These are phyloP conservation scores for Lasioglossum baleicum DNA, from an alignment of 1,140 invertebrate genomes.

Conservation along the genomic window DNA sequence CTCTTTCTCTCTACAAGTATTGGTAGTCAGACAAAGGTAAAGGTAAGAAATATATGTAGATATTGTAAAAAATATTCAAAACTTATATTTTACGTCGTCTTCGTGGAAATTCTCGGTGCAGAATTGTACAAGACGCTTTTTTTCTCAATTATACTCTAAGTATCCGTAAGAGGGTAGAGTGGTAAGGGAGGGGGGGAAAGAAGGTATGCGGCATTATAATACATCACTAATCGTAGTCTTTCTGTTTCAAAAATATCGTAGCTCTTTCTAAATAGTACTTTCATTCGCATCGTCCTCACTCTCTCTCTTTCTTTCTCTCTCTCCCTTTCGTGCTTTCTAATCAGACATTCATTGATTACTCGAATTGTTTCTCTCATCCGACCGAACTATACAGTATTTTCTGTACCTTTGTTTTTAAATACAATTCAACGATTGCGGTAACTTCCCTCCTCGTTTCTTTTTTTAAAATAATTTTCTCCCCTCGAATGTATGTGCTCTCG, in stretches of 20 bases:
- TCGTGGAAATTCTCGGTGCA: constrained; percentile 68
- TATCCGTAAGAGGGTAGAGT: constrained; percentile 54
- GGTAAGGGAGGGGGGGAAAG: constrained; percentile 16
- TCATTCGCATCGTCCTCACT: constrained; percentile 44
- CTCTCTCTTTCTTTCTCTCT: constrained; percentile 34
- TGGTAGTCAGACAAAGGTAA: constrained; percentile 28
- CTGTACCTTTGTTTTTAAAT: constrained; percentile 24
- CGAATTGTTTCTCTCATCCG: constrained; percentile 36
- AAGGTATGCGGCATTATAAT: constrained; percentile 60
- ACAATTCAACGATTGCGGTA: constrained; percentile 35
- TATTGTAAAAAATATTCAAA: constrained; percentile 76
- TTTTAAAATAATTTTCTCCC: neutral
- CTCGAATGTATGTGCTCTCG: neutral
- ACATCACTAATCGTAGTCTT: constrained; percentile 64
- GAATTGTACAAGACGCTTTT: constrained; percentile 70
- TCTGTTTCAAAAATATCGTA: constrained; percentile 67
- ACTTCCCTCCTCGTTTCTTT: neutral
- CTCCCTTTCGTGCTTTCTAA: constrained; percentile 37
- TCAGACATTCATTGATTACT: constrained; percentile 33
- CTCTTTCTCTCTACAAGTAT: constrained; percentile 7
- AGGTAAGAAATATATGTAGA: constrained; percentile 57
- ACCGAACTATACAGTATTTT: constrained; percentile 50
- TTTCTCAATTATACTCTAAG: constrained; percentile 57
- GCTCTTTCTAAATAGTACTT: constrained; percentile 50
- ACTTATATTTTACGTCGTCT: constrained; percentile 74